Base-by-base conservation (phyloP, 2,797 vertebrate genomes). In the Xenopus petersii region DNA sequence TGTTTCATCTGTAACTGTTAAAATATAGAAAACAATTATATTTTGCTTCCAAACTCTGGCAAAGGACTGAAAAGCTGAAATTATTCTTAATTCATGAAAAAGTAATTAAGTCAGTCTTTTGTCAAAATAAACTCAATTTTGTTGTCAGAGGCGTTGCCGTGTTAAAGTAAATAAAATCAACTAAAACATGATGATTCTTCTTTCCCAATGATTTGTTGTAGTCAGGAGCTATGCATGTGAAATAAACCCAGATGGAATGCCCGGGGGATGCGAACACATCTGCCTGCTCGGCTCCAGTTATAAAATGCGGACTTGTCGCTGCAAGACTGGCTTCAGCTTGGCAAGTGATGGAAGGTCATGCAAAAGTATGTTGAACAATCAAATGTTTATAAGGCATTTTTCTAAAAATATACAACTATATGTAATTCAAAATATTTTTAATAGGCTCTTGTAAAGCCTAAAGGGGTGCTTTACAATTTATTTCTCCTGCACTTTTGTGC, bases 261-360 rank as follows among this genome's bases (percentile, higher is more conserved):
- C 90, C 0, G 98, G 98, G 24, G 94, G 95, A 75, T 99, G 98
- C 79, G 90, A 91, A 0, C 96, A 99, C 87, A 89, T 98, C 89
- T 99, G 98, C 88, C 91, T 99, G 71, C 91, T 99, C 81, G 93
- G 95, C 75, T 95, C 91, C 87, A 96, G 91, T 89, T 96, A 98
- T 90, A 99, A 99, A 88, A 93, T 93, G 73, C 89, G 94, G 85
- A 95, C 89, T 75, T 99, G 98, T 88, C 96, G 96, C 82, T 99
- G 98, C 87, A 94, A 91, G 72, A 94, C 90, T 0, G 96, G 96
- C 78, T 98, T 95, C 89, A 92, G 91, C 82, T 85, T 98, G 82
- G 95, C 92, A 56, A 94, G 82, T 3, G 96, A 99, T 66, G 93
- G 96, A 85, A 93, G 89, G 87, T 93, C 96, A 82, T 99, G 98